These are phyloP conservation scores for Sminthurinus signatus DNA, from an alignment of 1,140 invertebrate genomes.

Conservation along the genomic window DNA sequence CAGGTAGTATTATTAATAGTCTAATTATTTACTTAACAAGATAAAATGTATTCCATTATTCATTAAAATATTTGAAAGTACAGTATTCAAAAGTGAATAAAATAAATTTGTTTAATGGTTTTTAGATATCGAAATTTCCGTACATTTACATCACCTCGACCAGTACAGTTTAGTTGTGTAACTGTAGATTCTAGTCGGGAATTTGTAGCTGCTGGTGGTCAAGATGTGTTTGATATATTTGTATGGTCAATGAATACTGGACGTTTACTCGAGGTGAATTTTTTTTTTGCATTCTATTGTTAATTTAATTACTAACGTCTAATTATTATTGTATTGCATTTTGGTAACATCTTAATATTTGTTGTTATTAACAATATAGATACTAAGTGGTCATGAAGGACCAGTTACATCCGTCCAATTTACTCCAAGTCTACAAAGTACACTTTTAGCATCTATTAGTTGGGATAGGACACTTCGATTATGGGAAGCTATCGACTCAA, in stretches of 20 bases:
- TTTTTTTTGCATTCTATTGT: constrained; percentile 1
- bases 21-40: too few relatives aligned
- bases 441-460: constrained; percentile 74
- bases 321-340: constrained; percentile 18
- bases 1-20: constrained; percentile 49
- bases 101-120: constrained; percentile 1
- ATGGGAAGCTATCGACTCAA: constrained; percentile 83
- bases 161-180: constrained; percentile 88
- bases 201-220: constrained; percentile 84
- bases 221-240: constrained; percentile 91
- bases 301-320: constrained; percentile 10
- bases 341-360: too few relatives aligned
- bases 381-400: constrained; percentile 84
- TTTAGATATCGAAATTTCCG: constrained; percentile 90
- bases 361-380: too few relatives aligned
- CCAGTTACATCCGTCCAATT: constrained; percentile 80
- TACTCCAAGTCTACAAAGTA: constrained; percentile 62
- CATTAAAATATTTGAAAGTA: too few relatives aligned
- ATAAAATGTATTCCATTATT: too few relatives aligned
- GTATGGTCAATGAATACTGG: constrained; percentile 93
- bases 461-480: constrained; percentile 91
- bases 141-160: constrained; percentile 82
- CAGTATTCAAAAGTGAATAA: not conserved
- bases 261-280: constrained; percentile 73
- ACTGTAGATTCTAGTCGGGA: constrained; percentile 82